phyloP scores from a whole-genome alignment of 1,140 invertebrate genomes.

The Euura lappo region DNA sequence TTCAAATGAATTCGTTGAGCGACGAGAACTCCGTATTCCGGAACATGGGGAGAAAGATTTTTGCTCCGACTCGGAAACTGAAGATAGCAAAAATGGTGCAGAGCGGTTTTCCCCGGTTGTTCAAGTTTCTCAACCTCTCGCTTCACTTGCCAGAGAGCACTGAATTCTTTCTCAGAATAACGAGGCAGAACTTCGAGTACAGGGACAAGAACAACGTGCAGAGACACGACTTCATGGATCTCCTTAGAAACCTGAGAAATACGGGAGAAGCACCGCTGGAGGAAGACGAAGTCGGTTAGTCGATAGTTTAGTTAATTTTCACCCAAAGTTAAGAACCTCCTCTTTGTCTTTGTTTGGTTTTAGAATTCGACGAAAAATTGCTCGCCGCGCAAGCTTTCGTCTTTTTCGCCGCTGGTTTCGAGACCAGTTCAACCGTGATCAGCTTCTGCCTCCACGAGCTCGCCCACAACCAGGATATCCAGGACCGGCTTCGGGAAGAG shows the following conservation, averaged over 20 bases:
- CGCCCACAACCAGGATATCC: conserved; percentile 62
- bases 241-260: conserved; percentile 48
- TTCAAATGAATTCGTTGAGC: conserved; percentile 64
- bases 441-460: conserved; percentile 65
- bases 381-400: conserved; percentile 61
- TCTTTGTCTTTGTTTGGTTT: neutral
- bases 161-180: neutral
- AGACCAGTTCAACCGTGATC: conserved; percentile 33
- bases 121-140: conserved; percentile 28
- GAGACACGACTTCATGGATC: conserved; percentile 60
- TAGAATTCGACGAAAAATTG: conserved; percentile 30
- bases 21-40: conserved; percentile 63
- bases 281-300: neutral
- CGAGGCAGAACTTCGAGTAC: conserved; percentile 51
- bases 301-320: neutral
- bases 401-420: conserved; percentile 62
- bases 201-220: conserved; percentile 49
- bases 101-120: conserved; percentile 36
- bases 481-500: conserved; percentile 56
- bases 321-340: neutral
- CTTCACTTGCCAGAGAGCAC: accelerated
- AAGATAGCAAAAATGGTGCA: conserved; percentile 4
- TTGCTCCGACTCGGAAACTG: conserved; percentile 33
- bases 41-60: conserved; percentile 33
- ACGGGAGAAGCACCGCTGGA: conserved; percentile 9